Evolutionary conservation across 1,140 invertebrate species (phyloP), one percentile per base, ranked within the genome.

Genomic region (Ceratitis capitata): DNA sequence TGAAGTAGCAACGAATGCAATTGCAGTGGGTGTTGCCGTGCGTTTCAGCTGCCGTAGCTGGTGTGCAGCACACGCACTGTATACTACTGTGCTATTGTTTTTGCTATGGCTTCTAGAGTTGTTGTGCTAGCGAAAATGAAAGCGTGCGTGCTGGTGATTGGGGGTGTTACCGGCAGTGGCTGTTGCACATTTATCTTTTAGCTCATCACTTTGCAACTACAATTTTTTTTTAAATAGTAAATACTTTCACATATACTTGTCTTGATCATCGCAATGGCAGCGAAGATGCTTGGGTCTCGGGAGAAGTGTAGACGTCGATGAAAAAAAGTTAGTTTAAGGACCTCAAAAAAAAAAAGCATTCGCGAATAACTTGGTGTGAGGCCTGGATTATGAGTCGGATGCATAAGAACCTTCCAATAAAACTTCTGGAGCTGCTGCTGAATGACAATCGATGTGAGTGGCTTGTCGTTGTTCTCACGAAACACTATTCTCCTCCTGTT

Each of bases 21-120:
- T 87, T 88, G 89, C 86, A 88, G 89, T 89, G 89, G 87, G 83
- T 84, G 29, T 32, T 49, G 83, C 49, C 42, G 6, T n/a, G 29
- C 35, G n/a, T 86, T 85, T 29, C 19, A 49, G 78, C 35, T 78
- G 69, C 39, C 5, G 39, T 74, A 10, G 69, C 69, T 74, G 9
- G 7, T 74, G 16, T 19, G 35, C 64, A 35, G 4, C 19, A 56
- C n/a, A 9, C n/a, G 51, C 51, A 14, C 14, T 4, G n/a, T 19
- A 1, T 53, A 53, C 5, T 12, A 19, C 14, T 19, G 51, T 53
- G n/a, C n/a, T 14, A 16, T 7, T 69, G 29, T 39, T 61, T 9
- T 29, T 29, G 26, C 26, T 29, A 14, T 29, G 7, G 45, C 45
- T 53, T 10, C 2, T 2, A 35, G 26, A 9, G 23, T 29, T 23